Conservation (phyloP, 2,113 vertebrate genomes). For the Myrmecobius fasciatus region DNA sequence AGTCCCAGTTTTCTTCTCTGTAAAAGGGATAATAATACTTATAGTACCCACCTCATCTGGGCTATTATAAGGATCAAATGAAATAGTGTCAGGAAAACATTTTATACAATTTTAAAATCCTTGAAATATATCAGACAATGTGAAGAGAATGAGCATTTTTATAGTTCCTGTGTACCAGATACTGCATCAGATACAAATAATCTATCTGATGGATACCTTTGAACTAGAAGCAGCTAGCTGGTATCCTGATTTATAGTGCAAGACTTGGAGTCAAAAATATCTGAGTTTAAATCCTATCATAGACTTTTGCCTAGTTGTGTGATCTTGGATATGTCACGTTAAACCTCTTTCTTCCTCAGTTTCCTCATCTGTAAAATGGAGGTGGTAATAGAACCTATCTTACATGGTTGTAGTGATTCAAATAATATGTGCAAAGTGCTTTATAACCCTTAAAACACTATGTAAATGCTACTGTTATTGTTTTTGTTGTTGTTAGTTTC, state of each 20-base stretch:
- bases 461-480: background rate
- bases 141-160: background rate
- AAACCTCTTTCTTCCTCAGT: background rate
- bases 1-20: background rate
- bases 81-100: background rate
- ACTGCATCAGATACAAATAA: background rate
- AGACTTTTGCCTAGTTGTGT: background rate
- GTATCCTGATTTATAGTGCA: background rate
- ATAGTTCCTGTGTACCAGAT: background rate
- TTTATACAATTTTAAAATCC: background rate
- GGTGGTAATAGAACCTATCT: background rate
- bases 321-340: background rate
- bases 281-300: background rate
- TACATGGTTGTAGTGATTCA: background rate
- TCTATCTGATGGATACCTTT: background rate
- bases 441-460: background rate
- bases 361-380: background rate
- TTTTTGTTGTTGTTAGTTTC: background rate
- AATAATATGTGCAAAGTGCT: background rate
- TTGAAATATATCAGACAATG: background rate
- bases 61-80: background rate
- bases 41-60: background rate
- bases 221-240: background rate
- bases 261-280: background rate
- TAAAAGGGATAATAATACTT: background rate